Conservation (phyloP, 1,140 invertebrate genomes). For the Bombus ignitus region DNA sequence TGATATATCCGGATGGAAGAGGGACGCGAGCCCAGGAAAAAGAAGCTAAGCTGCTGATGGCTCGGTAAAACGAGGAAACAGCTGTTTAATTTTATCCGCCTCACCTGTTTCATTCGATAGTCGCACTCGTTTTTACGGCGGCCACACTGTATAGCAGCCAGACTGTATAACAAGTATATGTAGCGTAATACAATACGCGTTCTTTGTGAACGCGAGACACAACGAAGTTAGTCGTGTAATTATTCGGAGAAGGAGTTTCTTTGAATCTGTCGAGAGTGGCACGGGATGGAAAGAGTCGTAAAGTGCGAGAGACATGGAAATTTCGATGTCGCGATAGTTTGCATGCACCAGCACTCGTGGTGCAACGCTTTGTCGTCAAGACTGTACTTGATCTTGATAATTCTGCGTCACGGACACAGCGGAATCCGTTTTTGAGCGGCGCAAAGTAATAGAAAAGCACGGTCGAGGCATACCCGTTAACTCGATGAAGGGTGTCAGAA, state of each 20-base stretch:
- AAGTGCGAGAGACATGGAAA: not conserved
- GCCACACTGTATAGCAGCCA: slow-evolving; percentile 6
- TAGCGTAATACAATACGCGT: slow-evolving; percentile 27
- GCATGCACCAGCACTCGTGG: not conserved
- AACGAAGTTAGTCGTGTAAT: slow-evolving; percentile 37
- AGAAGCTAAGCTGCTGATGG: slow-evolving; percentile 29
- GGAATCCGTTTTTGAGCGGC: slow-evolving; percentile 38
- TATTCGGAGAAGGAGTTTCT: not conserved
- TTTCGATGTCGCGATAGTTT: not conserved
- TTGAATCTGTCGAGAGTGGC: not conserved
- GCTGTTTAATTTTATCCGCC: slow-evolving; percentile 71
- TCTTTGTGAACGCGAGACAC: slow-evolving; percentile 40
- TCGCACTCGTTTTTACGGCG: slow-evolving; percentile 42
- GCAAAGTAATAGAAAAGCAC: slow-evolving; percentile 64
- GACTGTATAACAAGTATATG: not conserved
- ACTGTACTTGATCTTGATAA: not conserved
- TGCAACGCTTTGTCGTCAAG: not conserved
- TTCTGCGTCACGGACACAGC: slow-evolving; percentile 46
- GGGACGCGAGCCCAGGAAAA: not conserved
- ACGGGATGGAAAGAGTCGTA: not conserved
- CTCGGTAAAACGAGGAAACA: slow-evolving; percentile 68
- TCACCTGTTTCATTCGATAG: slow-evolving; percentile 71
- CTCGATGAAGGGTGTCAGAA: slow-evolving; percentile 61
- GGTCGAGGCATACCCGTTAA: slow-evolving; percentile 47
- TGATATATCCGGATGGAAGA: not conserved